Conservation (phyloP, 1,140 invertebrate genomes). For the Babylonia areolata region DNA sequence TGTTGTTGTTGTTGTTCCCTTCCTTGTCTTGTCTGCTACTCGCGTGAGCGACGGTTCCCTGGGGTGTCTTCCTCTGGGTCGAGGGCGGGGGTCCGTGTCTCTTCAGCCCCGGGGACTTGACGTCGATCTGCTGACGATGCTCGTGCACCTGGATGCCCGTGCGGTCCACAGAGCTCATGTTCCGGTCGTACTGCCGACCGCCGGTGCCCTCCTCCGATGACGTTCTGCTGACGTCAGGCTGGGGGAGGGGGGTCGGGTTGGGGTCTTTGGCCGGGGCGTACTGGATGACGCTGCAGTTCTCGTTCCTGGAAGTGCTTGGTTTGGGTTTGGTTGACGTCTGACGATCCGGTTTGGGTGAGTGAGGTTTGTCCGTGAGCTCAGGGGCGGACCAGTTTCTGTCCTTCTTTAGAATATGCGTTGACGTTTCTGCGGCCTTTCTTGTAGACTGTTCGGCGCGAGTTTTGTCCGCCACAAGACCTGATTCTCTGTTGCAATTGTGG, state of each 20-base stretch:
- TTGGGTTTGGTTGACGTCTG: too few species aligned
- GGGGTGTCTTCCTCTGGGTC: neutral
- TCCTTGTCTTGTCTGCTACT: too few species aligned
- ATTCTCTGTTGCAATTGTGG: neutral
- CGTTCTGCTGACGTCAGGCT: neutral
- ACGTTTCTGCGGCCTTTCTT: neutral
- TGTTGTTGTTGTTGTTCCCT: neutral
- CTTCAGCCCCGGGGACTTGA: constrained; percentile 17
- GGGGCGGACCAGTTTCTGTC: neutral
- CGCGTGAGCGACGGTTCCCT: neutral
- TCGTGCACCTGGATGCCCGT: constrained; percentile 37
- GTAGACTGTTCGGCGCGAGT: neutral
- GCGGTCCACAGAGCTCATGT: constrained; percentile 35
- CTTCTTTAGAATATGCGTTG: neutral
- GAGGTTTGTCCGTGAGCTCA: neutral
- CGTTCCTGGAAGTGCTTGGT: neutral
- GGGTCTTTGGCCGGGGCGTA: neutral
- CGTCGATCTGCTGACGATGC: constrained; percentile 42
- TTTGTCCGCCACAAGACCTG: neutral
- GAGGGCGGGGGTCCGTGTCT: neutral
- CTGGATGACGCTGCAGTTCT: constrained; percentile 8
- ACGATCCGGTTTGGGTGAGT: neutral
- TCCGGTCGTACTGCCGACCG: neutral
- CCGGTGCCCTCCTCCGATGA: neutral
- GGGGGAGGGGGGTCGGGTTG: neutral